Evolutionary conservation across 1,140 invertebrate species (phyloP).

Genomic region (Leguminivora glycinivorella): DNA sequence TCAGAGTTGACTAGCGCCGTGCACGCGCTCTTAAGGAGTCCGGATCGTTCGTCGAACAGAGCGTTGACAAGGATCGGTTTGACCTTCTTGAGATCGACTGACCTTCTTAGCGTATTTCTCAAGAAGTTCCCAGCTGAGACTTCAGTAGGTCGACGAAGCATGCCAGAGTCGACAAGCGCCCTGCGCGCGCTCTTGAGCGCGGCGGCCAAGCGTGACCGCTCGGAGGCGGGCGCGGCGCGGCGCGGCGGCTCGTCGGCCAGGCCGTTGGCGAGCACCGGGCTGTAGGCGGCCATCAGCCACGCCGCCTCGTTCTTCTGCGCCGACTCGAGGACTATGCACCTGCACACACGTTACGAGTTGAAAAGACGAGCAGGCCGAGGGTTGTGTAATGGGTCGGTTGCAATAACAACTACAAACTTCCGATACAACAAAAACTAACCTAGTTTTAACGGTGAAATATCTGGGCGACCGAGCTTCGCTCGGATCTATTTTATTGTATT

Average conservation of each 20-base stretch:
- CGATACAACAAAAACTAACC: too few species aligned
- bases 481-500: too few species aligned
- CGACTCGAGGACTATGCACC: conserved; percentile 97
- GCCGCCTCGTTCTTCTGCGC: conserved; percentile 94
- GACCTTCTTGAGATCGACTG: too few species aligned
- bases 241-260: conserved; percentile 86
- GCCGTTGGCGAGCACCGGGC: conserved; percentile 90
- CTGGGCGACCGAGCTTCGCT: too few species aligned
- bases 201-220: conserved; percentile 63
- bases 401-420: too few species aligned
- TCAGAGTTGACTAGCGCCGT: too few species aligned
- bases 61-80: too few species aligned
- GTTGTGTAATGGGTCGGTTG: too few species aligned
- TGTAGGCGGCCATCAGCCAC: conserved; percentile 95
- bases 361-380: too few species aligned
- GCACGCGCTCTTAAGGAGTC: too few species aligned
- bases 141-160: conserved; percentile 90
- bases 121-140: conserved; percentile 88
- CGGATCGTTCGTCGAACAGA: too few species aligned
- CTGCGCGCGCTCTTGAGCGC: conserved; percentile 85
- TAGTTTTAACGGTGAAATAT: too few species aligned
- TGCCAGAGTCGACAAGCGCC: conserved; percentile 89
- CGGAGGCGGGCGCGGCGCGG: conserved; percentile 63
- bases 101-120: conserved; percentile 90
- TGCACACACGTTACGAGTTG: conserved; percentile 62